phyloP scores from a whole-genome alignment of 2,888 invertebrate species.

The Myopa testacea region DNA sequence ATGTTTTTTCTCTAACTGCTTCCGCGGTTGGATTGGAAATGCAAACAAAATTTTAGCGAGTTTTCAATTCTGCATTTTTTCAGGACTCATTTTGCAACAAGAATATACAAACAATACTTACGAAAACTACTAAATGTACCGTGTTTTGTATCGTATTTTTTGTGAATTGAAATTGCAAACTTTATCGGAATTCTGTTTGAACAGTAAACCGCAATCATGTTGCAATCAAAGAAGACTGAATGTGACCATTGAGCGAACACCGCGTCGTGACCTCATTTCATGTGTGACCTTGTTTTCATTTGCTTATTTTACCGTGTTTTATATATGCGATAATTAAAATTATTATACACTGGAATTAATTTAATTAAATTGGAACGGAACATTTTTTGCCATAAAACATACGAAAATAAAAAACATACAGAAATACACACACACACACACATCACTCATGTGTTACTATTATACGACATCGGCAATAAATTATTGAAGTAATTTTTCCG shows the following conservation, averaged over 20 bases:
- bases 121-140: no score
- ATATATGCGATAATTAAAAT: not conserved
- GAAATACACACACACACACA: not conserved
- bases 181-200: not conserved
- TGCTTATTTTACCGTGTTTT: constrained; percentile 6
- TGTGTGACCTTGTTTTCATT: not conserved
- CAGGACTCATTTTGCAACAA: no score
- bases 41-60: no score
- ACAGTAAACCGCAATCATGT: constrained; percentile 4
- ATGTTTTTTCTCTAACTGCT: no score
- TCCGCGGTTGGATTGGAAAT: no score
- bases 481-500: not conserved
- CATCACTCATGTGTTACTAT: not conserved
- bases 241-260: not conserved
- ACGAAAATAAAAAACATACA: not conserved
- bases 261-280: not conserved
- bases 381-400: not conserved
- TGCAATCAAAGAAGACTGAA: not conserved
- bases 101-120: no score
- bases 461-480: not conserved
- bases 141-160: no score
- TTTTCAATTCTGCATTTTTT: no score
- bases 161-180: no score
- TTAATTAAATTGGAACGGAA: not conserved
- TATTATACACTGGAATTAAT: not conserved